A percentile compares a stretch with the other conserved stretches of the same genome.
phyloP scores from a whole-genome alignment of 2,797 vertebrate species.

The Thaleichthys pacificus region DNA sequence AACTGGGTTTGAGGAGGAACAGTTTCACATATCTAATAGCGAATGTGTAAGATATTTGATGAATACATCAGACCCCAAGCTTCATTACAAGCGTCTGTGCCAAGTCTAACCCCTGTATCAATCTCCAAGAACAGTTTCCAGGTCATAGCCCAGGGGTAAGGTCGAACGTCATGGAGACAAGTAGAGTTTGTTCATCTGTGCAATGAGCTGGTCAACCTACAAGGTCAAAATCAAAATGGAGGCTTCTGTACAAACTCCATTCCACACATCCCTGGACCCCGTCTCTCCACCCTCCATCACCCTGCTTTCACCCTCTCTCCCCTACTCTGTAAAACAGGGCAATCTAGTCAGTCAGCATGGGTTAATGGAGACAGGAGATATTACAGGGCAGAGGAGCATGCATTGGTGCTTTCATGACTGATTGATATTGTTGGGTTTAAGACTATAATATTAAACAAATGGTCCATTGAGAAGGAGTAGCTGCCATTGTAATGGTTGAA shows the following conservation, averaged over 20 bases:
- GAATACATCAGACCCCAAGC: background rate
- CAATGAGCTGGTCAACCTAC: background rate
- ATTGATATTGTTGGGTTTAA: conserved; percentile 72
- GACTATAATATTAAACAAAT: conserved; percentile 72
- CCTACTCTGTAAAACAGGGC: conserved; percentile 32
- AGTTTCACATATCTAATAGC: conserved; percentile 34
- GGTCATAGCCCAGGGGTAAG: background rate
- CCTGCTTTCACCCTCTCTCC: conserved; percentile 31
- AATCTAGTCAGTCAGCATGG: conserved; percentile 43
- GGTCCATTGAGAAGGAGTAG: conserved; percentile 56
- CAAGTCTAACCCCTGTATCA: background rate
- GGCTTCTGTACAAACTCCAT: background rate
- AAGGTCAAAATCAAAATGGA: conserved; percentile 7
- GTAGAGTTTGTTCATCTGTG: background rate
- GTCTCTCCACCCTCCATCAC: conserved; percentile 48
- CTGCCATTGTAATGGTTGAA: conserved; percentile 40
- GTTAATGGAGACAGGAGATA: conserved; percentile 51
- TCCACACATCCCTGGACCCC: background rate
- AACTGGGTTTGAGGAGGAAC: conserved; percentile 47
- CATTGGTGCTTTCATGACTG: conserved; percentile 66
- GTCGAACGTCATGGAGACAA: background rate
- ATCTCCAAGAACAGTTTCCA: background rate
- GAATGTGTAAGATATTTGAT: background rate
- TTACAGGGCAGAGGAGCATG: conserved; percentile 57
- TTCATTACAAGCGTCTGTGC: background rate